Percentiles rank a stretch among this genome's conserved stretches.
These are phyloP conservation scores for Rhagoletis pomonella DNA, from an alignment of 1,140 invertebrate species.

Conservation along the genomic window DNA sequence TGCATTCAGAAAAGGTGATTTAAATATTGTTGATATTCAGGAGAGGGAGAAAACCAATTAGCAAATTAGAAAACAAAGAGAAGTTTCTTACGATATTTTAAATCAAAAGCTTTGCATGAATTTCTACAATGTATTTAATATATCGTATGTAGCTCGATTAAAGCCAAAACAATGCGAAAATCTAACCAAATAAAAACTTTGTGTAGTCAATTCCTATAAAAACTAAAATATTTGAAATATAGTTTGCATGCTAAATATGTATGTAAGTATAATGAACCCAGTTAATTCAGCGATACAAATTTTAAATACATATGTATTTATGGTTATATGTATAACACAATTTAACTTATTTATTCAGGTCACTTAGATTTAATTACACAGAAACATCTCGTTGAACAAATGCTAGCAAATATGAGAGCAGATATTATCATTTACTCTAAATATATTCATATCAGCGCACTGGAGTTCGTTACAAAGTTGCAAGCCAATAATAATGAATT, in stretches of 20 bases:
- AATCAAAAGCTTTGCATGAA: constrained; percentile 37
- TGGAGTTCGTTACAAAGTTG: constrained; percentile 29
- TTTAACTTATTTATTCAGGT: constrained; percentile 25
- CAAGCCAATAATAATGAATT: background rate
- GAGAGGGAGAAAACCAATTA: background rate
- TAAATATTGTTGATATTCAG: background rate
- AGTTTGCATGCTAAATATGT: background rate
- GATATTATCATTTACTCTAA: background rate
- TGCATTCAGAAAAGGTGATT: background rate
- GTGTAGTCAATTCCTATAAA: constrained; percentile 26
- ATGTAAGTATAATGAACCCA: background rate
- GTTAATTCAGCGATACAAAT: background rate
- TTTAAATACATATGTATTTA: background rate
- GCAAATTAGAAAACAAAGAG: background rate
- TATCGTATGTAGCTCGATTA: background rate
- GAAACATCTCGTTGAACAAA: background rate
- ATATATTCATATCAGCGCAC: constrained; percentile 21
- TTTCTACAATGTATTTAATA: constrained; percentile 45
- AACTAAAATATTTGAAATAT: constrained; percentile 1
- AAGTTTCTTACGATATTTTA: constrained; percentile 56
- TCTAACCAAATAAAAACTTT: constrained; percentile 20
- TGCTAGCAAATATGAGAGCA: background rate
- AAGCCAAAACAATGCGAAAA: background rate
- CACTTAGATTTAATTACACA: background rate
- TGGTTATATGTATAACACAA: background rate